Evolutionary conservation across 2,797 vertebrate species (phyloP).

Genomic region (Gobio occitaniae): DNA sequence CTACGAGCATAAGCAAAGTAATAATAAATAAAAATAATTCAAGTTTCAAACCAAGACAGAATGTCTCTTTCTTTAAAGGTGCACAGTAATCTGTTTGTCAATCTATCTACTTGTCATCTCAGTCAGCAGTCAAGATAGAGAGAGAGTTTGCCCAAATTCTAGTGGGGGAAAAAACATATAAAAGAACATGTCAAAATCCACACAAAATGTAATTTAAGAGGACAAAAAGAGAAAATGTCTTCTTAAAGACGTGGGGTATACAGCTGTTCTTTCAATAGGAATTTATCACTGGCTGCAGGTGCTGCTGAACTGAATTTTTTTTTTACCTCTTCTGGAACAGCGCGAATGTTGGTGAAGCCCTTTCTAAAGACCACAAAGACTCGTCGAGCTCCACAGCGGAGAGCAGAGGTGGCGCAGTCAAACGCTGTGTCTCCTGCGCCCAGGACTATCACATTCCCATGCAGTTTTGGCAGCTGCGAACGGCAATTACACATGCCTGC

Average conservation of each 20-base stretch:
- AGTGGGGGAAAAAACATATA: not conserved
- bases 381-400: conserved; percentile 91
- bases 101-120: not conserved
- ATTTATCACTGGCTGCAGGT: conserved; percentile 29
- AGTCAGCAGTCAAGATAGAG: not conserved
- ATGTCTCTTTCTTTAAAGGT: not conserved
- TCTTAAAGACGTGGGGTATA: conserved; percentile 22
- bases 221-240: conserved; percentile 21
- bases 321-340: conserved; percentile 92
- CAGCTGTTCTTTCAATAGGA: conserved; percentile 37
- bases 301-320: conserved; percentile 6
- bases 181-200: not conserved
- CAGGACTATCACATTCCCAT: conserved; percentile 88
- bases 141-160: conserved; percentile 3
- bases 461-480: conserved; percentile 82
- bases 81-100: not conserved
- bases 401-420: conserved; percentile 93
- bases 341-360: conserved; percentile 92
- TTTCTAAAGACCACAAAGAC: conserved; percentile 92
- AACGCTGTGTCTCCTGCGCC: conserved; percentile 96
- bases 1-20: not conserved
- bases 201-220: conserved; percentile 10
- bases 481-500: conserved; percentile 90
- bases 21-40: not conserved
- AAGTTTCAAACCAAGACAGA: not conserved